phyloP scores from a whole-genome alignment of 2,797 vertebrate species.

The Rhinatrema bivittatum region DNA sequence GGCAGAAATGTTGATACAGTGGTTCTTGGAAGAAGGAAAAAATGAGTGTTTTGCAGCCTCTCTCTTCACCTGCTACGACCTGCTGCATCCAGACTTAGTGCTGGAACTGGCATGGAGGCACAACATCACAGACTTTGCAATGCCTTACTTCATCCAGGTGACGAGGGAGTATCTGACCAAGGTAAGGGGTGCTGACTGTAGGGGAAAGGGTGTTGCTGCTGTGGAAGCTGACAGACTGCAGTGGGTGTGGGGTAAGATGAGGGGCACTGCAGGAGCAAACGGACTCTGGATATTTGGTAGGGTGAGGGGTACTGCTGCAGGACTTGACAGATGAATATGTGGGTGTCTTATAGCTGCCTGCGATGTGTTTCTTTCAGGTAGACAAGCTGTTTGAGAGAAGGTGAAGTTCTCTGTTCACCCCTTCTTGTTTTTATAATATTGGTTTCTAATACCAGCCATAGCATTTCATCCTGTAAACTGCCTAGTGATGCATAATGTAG shows the following conservation, averaged over 20 bases:
- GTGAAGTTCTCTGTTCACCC: slow-evolving; percentile 73
- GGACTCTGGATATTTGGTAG: no score
- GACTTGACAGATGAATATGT: no score
- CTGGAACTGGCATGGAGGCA: slow-evolving; percentile 85
- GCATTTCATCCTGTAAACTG: no score
- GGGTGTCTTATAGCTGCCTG: slow-evolving; percentile 41
- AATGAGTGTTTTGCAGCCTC: slow-evolving; percentile 80
- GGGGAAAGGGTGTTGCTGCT: background rate
- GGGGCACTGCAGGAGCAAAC: background rate
- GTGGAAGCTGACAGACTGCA: no score
- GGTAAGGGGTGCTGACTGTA: slow-evolving; percentile 49
- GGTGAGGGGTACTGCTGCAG: no score
- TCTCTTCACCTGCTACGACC: slow-evolving; percentile 79
- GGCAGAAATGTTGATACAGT: slow-evolving; percentile 77
- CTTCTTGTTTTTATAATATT: slow-evolving; percentile 52
- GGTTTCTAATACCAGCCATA: slow-evolving; percentile 61
- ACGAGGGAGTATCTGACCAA: slow-evolving; percentile 84
- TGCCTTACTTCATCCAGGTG: slow-evolving; percentile 90
- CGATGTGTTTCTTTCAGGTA: slow-evolving; percentile 81
- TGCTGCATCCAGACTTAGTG: slow-evolving; percentile 79
- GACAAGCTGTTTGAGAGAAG: slow-evolving; percentile 76
- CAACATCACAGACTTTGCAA: slow-evolving; percentile 78
- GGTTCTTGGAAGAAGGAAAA: slow-evolving; percentile 83
- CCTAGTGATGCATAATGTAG: slow-evolving; percentile 33
- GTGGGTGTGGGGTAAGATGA: background rate